Percentiles rank a stretch among this genome's conserved stretches.
phyloP scores from a whole-genome alignment of 2,888 invertebrate genomes.

The Salticus scenicus region DNA sequence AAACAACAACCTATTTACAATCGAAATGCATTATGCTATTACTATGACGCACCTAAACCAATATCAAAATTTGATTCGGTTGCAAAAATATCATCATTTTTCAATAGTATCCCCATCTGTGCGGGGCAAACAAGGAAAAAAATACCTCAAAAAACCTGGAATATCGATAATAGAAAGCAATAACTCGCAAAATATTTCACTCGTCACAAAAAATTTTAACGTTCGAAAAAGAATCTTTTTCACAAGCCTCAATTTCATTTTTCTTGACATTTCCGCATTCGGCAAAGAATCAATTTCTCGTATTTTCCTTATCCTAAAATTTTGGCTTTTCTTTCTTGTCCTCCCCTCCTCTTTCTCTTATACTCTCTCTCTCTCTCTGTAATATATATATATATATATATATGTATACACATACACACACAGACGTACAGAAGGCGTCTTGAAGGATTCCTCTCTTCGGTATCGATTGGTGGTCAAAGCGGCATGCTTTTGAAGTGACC shows the following conservation, averaged over 20 bases:
- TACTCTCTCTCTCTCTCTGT: too few relatives aligned
- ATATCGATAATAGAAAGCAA: background rate
- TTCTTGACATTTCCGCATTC: conserved; percentile 47
- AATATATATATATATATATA: too few relatives aligned
- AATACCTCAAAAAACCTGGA: background rate
- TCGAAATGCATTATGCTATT: too few relatives aligned
- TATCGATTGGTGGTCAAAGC: conserved; percentile 27
- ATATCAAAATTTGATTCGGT: too few relatives aligned
- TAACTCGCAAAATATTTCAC: background rate
- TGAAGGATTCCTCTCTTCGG: background rate
- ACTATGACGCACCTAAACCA: too few relatives aligned
- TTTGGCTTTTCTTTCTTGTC: background rate
- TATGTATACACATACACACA: background rate
- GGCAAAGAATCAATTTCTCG: conserved; percentile 23
- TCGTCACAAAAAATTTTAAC: conserved; percentile 14
- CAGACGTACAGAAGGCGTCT: background rate
- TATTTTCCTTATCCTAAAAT: conserved; percentile 1
- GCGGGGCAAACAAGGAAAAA: background rate
- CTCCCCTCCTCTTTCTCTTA: too few relatives aligned
- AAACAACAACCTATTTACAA: too few relatives aligned
- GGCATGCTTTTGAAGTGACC: conserved; percentile 34
- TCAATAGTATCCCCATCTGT: background rate
- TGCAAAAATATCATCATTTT: too few relatives aligned
- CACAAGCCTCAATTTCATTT: conserved; percentile 9
- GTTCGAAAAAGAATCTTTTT: background rate